Base-by-base conservation (phyloP, 2,113 vertebrate genomes). In the Hiodon tergisus region DNA sequence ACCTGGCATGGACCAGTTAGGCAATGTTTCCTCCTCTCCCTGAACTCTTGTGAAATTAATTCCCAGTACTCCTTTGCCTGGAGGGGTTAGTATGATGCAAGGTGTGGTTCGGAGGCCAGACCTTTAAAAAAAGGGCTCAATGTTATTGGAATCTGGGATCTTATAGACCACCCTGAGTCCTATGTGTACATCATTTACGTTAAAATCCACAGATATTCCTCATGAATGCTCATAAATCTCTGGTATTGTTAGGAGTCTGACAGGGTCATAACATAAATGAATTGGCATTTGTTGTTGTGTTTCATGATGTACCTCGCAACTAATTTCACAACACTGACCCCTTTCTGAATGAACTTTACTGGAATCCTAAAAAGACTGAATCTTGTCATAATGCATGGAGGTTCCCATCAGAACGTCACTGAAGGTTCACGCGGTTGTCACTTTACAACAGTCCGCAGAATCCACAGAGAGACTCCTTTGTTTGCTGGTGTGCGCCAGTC, bases 241-340 rank as follows among this genome's bases (percentile, higher is more conserved):
- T 31, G 31, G 31, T 31, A 6, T 46, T 71, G 62, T 57, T 53
- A 10, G 74, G 7, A 54, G 74, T 76, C 62, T 74, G 17, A 65
- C 71, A 54, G 46, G 63, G 31, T 31, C 31, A 31, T 31, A 31
- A 31, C 31, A 31, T 31, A 31, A 31, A 67, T 80, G 83, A 69
- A 82, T 82, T 87, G 84, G 63, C 73, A 51, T 77, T 50, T 31
- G 65, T 52, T 72, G 66, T 57, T 67, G 51, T 8, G 46, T 55
- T 53, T 47, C 74, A 58, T 4, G 54, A 31, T 58, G 57, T 58
- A 78, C 75, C 76, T 10, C 47, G 50, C 66, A 67, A 53, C 50
- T 46, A 47, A 11, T 47, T 72, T 69, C 63, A 75, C 68, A 71
- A 52, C 4, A 16, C 55, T 2, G 55, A 54, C 53, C 59, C 78